Evolutionary conservation across 1,140 invertebrate species (phyloP).

Genomic region (Tribolium madens): DNA sequence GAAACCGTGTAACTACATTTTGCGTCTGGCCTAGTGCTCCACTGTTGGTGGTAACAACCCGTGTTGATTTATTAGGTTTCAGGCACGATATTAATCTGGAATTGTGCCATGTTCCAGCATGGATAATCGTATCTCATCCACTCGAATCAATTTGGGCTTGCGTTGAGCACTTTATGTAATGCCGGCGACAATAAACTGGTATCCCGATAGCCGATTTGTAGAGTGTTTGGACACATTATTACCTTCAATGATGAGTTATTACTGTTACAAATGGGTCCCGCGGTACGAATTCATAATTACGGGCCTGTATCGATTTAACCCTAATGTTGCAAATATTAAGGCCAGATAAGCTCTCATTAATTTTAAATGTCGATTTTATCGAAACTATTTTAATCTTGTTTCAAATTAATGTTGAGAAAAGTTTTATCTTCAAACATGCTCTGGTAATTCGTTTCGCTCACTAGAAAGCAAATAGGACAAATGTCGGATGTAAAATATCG

Average conservation of each 20-base stretch:
- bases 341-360: background rate
- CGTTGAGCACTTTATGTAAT: constrained; percentile 10
- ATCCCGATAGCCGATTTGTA: constrained; percentile 1
- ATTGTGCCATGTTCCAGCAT: constrained; percentile 26
- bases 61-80: constrained; percentile 19
- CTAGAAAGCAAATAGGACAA: background rate
- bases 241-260: constrained; percentile 4
- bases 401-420: background rate
- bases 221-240: constrained; percentile 3
- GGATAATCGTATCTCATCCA: constrained; percentile 30
- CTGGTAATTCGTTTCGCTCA: background rate
- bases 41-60: constrained; percentile 28
- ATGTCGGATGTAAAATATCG: too few relatives aligned
- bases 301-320: background rate
- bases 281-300: constrained; percentile 20
- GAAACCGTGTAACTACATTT: constrained; percentile 7
- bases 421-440: too few relatives aligned
- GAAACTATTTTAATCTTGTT: background rate
- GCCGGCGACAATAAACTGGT: constrained; percentile 8
- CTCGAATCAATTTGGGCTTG: constrained; percentile 29
- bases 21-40: constrained; percentile 31
- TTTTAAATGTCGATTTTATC: background rate
- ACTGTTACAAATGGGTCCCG: constrained; percentile 1
- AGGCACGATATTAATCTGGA: constrained; percentile 35
- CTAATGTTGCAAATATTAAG: background rate